Evolutionary conservation across 2,888 invertebrate species (phyloP).

Genomic region (Andrena trimmerana): DNA sequence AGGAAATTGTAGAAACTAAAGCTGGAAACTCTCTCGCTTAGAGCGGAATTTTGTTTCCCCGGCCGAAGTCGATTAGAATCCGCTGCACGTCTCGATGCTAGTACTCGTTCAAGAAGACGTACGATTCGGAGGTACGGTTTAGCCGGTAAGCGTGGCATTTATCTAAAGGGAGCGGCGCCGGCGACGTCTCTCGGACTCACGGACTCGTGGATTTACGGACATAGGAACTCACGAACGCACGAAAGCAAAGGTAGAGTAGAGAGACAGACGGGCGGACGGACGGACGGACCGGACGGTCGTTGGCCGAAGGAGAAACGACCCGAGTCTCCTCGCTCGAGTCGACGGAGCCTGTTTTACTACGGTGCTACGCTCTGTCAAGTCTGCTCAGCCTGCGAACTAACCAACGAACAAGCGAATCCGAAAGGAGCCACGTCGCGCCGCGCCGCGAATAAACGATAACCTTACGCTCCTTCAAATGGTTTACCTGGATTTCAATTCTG

Average conservation of each 20-base stretch:
- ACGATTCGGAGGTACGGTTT: constrained; percentile 20
- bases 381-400: constrained; percentile 35
- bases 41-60: background rate
- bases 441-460: constrained; percentile 24
- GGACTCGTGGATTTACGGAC: background rate
- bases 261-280: constrained; percentile 1
- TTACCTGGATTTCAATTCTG: background rate
- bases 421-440: background rate
- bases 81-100: background rate
- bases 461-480: background rate
- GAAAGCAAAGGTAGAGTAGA: background rate
- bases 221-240: too few relatives aligned
- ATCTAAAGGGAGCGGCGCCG: constrained; percentile 45
- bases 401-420: constrained; percentile 19
- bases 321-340: constrained; percentile 48
- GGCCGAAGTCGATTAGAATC: background rate
- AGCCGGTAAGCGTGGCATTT: constrained; percentile 34
- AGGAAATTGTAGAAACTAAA: background rate
- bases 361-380: constrained; percentile 62
- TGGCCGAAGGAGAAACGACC: constrained; percentile 74
- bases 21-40: background rate
- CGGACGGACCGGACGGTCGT: constrained; percentile 67
- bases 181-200: background rate
- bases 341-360: constrained; percentile 62
- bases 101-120: background rate